These are phyloP conservation scores for Cistogaster globosa DNA, from an alignment of 2,888 invertebrate genomes.

Conservation along the genomic window DNA sequence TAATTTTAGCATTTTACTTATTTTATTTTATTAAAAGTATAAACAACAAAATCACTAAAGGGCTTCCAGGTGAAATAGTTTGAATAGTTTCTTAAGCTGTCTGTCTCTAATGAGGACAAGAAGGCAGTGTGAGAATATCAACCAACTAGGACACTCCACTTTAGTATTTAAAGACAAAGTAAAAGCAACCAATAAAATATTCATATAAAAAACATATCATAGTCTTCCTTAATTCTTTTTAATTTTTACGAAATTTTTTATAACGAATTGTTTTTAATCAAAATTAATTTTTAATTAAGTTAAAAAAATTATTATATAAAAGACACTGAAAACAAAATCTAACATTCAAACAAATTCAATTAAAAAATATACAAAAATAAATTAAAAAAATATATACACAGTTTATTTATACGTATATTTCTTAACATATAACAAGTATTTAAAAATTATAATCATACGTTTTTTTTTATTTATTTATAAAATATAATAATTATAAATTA, in stretches of 20 bases:
- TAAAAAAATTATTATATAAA: constrained; percentile 73
- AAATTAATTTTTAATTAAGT: no score
- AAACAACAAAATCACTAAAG: constrained; percentile 81
- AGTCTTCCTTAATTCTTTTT: constrained; percentile 41
- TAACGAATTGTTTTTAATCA: no score
- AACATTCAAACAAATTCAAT: constrained; percentile 66
- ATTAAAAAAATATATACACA: constrained; percentile 17
- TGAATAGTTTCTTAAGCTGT: constrained; percentile 53
- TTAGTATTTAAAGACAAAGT: constrained; percentile 62
- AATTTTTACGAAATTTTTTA: not conserved
- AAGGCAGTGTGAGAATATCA: constrained; percentile 1
- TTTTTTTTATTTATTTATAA: constrained; percentile 34
- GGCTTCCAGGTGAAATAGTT: constrained; percentile 80
- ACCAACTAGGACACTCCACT: constrained; percentile 72
- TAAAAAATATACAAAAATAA: constrained; percentile 48
- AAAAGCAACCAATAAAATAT: constrained; percentile 70
- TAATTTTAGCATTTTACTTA: not conserved
- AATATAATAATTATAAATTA: constrained; percentile 30
- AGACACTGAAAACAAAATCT: constrained; percentile 45
- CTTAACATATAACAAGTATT: constrained; percentile 32
- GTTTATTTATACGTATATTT: constrained; percentile 10
- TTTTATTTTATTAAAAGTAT: constrained; percentile 66
- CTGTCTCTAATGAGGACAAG: not conserved
- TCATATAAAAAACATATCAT: constrained; percentile 68
- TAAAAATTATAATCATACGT: constrained; percentile 25